Evolutionary conservation across 1,140 invertebrate species (phyloP).

Genomic region (Cyrtorhinus lividipennis): DNA sequence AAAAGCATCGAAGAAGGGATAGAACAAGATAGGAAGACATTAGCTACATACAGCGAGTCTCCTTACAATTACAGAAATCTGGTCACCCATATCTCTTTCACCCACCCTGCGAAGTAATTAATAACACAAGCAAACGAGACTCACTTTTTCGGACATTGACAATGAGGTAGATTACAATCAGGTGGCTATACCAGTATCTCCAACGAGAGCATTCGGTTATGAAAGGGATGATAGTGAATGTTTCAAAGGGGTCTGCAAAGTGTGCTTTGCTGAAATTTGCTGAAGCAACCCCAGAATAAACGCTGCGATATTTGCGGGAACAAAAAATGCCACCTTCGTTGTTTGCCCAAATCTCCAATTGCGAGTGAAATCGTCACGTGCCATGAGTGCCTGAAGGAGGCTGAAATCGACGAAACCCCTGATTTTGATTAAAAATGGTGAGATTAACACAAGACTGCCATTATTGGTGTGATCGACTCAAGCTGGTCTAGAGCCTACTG

Average conservation of each 20-base stretch:
- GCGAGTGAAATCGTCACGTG: background rate
- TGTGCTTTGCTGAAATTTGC: background rate
- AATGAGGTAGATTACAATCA: background rate
- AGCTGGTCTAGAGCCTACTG: too few species aligned
- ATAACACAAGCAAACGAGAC: background rate
- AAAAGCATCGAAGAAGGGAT: background rate
- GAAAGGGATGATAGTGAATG: background rate
- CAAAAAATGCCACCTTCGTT: background rate
- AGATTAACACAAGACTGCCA: too few species aligned
- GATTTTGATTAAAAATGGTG: background rate
- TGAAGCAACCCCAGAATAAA: background rate
- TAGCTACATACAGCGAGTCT: too few species aligned
- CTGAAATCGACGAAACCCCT: background rate
- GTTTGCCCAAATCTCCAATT: background rate
- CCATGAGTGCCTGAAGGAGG: background rate
- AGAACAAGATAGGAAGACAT: background rate
- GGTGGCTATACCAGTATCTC: background rate
- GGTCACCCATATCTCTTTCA: background rate
- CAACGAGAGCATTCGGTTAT: background rate
- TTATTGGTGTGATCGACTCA: too few species aligned
- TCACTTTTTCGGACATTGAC: background rate
- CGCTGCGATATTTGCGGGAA: background rate
- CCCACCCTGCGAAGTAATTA: background rate
- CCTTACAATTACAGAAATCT: background rate
- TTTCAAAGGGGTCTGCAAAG: background rate